Base-by-base conservation (phyloP, 2,113 vertebrate genomes). In the Cochlearius cochlearius region DNA sequence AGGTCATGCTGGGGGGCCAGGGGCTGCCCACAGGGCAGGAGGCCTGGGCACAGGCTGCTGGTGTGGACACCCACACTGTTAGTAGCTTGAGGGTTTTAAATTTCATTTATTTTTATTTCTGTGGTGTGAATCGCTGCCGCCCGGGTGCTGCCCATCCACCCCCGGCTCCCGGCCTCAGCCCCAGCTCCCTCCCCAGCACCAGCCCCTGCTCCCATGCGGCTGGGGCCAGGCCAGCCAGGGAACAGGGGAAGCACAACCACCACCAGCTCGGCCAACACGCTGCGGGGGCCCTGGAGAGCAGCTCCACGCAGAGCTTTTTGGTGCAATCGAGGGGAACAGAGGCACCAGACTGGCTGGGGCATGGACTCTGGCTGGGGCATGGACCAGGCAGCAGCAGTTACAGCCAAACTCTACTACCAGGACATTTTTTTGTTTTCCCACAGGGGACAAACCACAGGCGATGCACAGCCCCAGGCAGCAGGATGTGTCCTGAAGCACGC, bases 51-150 rank as follows among this genome's bases (percentile, higher is more conserved):
- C 23, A 66, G 64, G 13, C 3, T 0, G 1, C 50, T 50, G 32
- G 2, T 9, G 5, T 4, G 25, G 38, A 20, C 52, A 50, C 41
- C 0, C 1, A 69, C 69, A 72, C 43, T 2, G 0, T 12, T 20
- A 18, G 14, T 6, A 59, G 29, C 39, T 59, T 55, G 21, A 75
- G 11, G 9, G 2, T 7, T 27, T 39, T 43, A 6, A 43, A 25
- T 56, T 72, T 38, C 29, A 13, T 75, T 80, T 58, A 27, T 10
- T 72, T 50, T 56, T 32, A 45, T 45, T 80, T 87, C 47, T 3
- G 0, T 45, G 32, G 38, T 34, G 39, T 55, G 56, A 94, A 72
- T 75, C 1, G 4, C n/a, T 88, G 62, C 52, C 0, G 10, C 27
- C 32, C 19, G 49, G 27, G 29, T 88, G 29, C 79, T 64, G 38